Percentiles rank a stretch among this genome's conserved stretches.
Conservation (phyloP, 2,888 invertebrate species). For the Baronia brevicornis region DNA sequence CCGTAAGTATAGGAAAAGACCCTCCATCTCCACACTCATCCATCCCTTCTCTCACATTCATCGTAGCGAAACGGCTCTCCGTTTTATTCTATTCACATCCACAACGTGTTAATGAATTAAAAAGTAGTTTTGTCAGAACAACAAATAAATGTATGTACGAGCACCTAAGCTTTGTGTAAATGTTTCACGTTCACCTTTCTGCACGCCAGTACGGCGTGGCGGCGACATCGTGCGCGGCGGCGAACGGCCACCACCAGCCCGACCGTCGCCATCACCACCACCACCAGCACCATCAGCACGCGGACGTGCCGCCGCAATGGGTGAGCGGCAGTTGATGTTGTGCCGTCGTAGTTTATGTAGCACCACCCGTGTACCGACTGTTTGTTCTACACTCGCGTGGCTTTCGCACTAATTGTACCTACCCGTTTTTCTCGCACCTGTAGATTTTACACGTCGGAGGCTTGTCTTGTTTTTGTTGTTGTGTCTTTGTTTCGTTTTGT, state of each 20-base stretch:
- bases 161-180: constrained; percentile 6
- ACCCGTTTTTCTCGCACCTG: not conserved
- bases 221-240: constrained; percentile 68
- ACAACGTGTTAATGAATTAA: too few relatives aligned
- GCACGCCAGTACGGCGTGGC: constrained; percentile 67
- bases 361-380: constrained; percentile 6
- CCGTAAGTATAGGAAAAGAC: too few relatives aligned
- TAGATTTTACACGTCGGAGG: constrained; percentile 4
- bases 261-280: constrained; percentile 57
- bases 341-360: constrained; percentile 16
- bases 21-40: too few relatives aligned
- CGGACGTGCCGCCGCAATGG: constrained; percentile 68
- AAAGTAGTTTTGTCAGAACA: too few relatives aligned
- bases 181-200: constrained; percentile 17
- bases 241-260: constrained; percentile 66
- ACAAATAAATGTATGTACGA: constrained; percentile 4
- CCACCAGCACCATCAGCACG: constrained; percentile 59
- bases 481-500: constrained; percentile 22
- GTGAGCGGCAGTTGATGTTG: constrained; percentile 21
- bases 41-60: too few relatives aligned
- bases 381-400: constrained; percentile 2
- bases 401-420: constrained; percentile 1
- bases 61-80: too few relatives aligned
- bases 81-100: too few relatives aligned
- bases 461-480: constrained; percentile 7